Evolutionary conservation across 2,888 invertebrate species (phyloP).

Genomic region (Drosophila merina): DNA sequence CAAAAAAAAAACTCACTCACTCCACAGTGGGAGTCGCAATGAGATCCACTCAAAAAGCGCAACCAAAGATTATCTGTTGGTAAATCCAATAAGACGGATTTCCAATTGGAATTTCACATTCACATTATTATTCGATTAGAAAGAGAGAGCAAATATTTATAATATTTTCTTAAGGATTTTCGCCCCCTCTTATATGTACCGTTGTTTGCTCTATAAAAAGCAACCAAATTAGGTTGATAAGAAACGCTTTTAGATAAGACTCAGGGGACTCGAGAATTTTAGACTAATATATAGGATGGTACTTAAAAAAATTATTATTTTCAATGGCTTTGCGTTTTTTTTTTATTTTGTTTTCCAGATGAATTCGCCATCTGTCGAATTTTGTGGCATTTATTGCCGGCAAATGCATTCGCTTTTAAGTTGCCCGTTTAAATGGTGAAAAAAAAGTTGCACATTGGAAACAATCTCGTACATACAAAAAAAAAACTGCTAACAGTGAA

Average conservation of each 20-base stretch:
- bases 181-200: slow-evolving; percentile 7
- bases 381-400: slow-evolving; percentile 29
- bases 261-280: background rate
- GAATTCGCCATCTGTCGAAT: slow-evolving; percentile 25
- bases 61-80: too few species aligned
- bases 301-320: background rate
- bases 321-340: background rate
- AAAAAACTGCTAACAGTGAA: slow-evolving; percentile 2
- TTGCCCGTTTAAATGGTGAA: slow-evolving; percentile 12
- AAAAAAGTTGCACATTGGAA: slow-evolving; percentile 3
- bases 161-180: slow-evolving; percentile 7
- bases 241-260: slow-evolving; percentile 15
- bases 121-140: too few species aligned
- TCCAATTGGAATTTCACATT: too few species aligned
- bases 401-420: slow-evolving; percentile 21
- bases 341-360: slow-evolving; percentile 21
- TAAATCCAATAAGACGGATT: too few species aligned
- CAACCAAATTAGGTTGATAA: slow-evolving; percentile 18
- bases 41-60: slow-evolving; percentile 9
- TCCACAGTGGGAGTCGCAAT: slow-evolving; percentile 15
- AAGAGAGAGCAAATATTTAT: background rate
- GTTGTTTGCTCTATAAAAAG: slow-evolving; percentile 20
- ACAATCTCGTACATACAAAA: background rate
- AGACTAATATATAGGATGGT: background rate
- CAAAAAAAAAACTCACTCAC: background rate